phyloP scores from a whole-genome alignment of 2,888 invertebrate genomes.

The Macaria notata region DNA sequence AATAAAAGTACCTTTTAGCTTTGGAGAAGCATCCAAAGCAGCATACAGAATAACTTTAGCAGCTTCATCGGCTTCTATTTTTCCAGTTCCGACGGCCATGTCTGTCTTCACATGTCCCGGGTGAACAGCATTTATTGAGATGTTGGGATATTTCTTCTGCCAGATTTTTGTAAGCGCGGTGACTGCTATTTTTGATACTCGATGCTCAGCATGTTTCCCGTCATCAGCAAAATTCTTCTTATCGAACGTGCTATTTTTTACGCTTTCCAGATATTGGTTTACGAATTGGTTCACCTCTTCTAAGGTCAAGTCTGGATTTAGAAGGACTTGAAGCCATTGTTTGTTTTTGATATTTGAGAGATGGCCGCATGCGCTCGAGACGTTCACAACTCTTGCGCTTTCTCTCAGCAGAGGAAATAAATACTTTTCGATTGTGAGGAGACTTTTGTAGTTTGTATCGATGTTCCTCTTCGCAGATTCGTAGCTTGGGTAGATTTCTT shows the following conservation, averaged over 20 bases:
- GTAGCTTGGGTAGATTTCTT: slow-evolving; percentile 65
- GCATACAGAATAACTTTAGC: slow-evolving; percentile 82
- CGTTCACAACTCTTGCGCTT: slow-evolving; percentile 88
- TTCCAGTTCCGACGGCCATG: slow-evolving; percentile 78
- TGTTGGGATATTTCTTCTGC: slow-evolving; percentile 61
- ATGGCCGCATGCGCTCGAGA: slow-evolving; percentile 80
- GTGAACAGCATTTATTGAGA: slow-evolving; percentile 69
- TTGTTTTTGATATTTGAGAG: slow-evolving; percentile 67
- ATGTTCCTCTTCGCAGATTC: slow-evolving; percentile 68
- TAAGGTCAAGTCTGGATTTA: slow-evolving; percentile 53
- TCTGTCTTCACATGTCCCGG: slow-evolving; percentile 68
- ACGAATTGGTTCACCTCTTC: slow-evolving; percentile 66
- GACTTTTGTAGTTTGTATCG: slow-evolving; percentile 64
- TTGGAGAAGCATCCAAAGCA: slow-evolving; percentile 82
- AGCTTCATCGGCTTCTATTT: slow-evolving; percentile 82
- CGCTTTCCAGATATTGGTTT: slow-evolving; percentile 64
- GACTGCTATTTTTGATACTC: slow-evolving; percentile 68
- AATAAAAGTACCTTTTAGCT: slow-evolving; percentile 85
- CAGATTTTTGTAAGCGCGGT: slow-evolving; percentile 67
- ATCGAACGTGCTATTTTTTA: slow-evolving; percentile 65
- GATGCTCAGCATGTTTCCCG: slow-evolving; percentile 71
- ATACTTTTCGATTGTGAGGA: slow-evolving; percentile 62
- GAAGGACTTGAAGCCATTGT: slow-evolving; percentile 57
- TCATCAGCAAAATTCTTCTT: slow-evolving; percentile 68
- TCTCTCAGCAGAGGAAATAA: slow-evolving; percentile 87